Evolutionary conservation across 2,888 invertebrate genomes (phyloP), one percentile per base, ranked within the genome.

Genomic region (Drosophila nigricruria): DNA sequence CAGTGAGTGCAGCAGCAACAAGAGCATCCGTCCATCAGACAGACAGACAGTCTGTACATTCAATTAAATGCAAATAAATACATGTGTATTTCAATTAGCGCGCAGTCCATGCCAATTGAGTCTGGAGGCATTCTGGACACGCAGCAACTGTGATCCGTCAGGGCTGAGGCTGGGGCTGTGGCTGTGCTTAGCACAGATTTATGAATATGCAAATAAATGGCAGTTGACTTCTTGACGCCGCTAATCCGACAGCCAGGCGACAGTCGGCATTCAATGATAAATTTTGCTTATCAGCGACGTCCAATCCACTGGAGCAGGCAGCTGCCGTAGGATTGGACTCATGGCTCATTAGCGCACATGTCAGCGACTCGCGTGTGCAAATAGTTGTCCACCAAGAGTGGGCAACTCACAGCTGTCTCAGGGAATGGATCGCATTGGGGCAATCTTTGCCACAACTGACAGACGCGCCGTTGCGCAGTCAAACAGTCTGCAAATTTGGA

Each of bases 131-230:
- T 43, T 60, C 53, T 32, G 25, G 47, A 25, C 70, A 70, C 70
- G 70, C 57, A 53, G 70, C 57, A 53, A 49, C 16, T 25, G 45
- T 27, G 54, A 56, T 42, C 71, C 34, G 66, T 43, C 20, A 68
- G 38, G 32, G 32, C 32, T 32, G 32, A 1, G 27, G 27, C 27
- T 32, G 32, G 0, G 34, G 20, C 25, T 32, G 43, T 32, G 52
- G 52, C 36, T 25, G 42, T n/a, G 50, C 49, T 59, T 47, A 47
- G 49, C 27, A 14, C 54, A 62, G 60, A 70, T 77, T 80, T 85
- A 82, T 87, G 75, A 78, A 87, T 73, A 82, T 83, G 82, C 81
- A 71, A 88, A 87, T 76, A 72, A 72, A 77, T 53, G 56, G 72
- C 43, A 50, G 73, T 79, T 74, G 77, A 68, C 77, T 82, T 73